Base-by-base conservation (phyloP, 2,888 invertebrate genomes). In the Cancer borealis region DNA sequence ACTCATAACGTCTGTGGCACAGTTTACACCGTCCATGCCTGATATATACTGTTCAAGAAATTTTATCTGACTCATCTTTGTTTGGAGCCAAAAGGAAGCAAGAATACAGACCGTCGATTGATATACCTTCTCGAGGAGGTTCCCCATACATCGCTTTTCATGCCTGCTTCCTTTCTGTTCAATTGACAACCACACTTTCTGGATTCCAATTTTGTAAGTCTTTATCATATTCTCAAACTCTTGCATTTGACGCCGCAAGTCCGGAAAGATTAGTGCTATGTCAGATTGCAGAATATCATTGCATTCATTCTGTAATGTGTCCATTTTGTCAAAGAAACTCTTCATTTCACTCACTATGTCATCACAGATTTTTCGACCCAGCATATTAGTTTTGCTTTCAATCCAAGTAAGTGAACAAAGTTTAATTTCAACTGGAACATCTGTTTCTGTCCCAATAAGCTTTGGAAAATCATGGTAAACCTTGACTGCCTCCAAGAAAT, bases 321-420 rank as follows among this genome's bases (percentile, higher is more conserved):
- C 45, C n/a, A 93, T 54, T 54, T 84, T 39, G 46, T 93, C 93
- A 26, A 93, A 46, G 26, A 30, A 46, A 14, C 8, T 73, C 46
- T 93, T 91, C 8, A 91, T 91, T 21, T 87, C 88, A 54, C 88
- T 91, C 26, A 88, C 30, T 10, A 93, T 17, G 0, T 88, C 26
- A 17, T 12, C 21, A 30, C 93, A 91, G 10, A 93, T 93, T 46
- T 93, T 91, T 60, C 93, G 87, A 14, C 88, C 88, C 12, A 93
- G 30, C 17, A 12, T 46, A 26, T 14, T 88, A 1, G 91, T 91
- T 87, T 26, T 91, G 12, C 66, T 91, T 30, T 93, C 91, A 49
- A 93, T 87, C 8, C 60, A 39, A 26, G 30, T 21, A 6, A 93
- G 89, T 45, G 93, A 89, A 89, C 60, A 93, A 4, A 93, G 30